Evolutionary conservation across 2,888 invertebrate genomes (phyloP).

Genomic region (Sinelater perroti): DNA sequence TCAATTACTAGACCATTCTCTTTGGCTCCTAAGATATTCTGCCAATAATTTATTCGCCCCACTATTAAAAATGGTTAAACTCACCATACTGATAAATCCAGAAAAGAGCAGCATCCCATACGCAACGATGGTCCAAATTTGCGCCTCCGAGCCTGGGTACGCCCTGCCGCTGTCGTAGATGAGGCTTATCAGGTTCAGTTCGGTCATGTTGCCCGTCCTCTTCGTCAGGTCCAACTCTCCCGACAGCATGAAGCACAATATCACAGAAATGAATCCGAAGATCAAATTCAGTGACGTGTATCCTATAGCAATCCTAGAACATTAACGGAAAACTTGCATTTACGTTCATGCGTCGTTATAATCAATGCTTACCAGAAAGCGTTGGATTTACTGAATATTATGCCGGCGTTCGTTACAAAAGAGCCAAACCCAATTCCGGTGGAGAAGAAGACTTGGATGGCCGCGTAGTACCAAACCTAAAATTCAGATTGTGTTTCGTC

Average conservation of each 20-base stretch:
- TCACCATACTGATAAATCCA: conserved; percentile 71
- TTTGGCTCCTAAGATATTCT: too few species aligned
- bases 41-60: too few species aligned
- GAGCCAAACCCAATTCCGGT: conserved; percentile 72
- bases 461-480: conserved; percentile 70
- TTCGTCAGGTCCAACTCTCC: conserved; percentile 53
- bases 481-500: too few species aligned
- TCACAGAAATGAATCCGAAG: conserved; percentile 67
- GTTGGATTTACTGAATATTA: conserved; percentile 70
- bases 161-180: conserved; percentile 68
- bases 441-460: conserved; percentile 71
- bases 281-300: conserved; percentile 66
- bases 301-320: conserved; percentile 68
- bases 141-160: conserved; percentile 60
- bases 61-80: conserved; percentile 5
- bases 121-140: conserved; percentile 67
- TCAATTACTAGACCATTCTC: too few species aligned
- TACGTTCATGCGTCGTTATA: too few species aligned
- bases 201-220: conserved; percentile 62
- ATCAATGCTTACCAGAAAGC: conserved; percentile 74
- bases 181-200: conserved; percentile 67
- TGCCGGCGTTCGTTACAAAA: conserved; percentile 70
- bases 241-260: conserved; percentile 64
- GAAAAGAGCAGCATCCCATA: conserved; percentile 66
- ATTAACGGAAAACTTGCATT: conserved; percentile 1